These are phyloP conservation scores for Odocoileus hemionus DNA, from an alignment of 2,113 vertebrate species.

Conservation along the genomic window DNA sequence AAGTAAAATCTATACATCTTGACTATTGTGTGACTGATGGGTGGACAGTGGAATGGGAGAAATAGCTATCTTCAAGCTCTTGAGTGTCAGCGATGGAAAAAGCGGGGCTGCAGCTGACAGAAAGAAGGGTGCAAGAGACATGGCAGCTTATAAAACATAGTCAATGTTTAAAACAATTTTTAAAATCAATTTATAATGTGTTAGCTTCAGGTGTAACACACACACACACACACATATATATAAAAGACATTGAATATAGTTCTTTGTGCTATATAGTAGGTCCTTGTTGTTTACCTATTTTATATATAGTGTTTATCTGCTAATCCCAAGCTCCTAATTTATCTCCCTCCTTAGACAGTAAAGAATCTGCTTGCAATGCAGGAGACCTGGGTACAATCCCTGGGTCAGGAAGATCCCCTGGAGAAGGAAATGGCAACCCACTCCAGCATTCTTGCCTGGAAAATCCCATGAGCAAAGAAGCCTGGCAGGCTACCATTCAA, in stretches of 20 bases:
- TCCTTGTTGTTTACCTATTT: neutral
- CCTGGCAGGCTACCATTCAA: neutral
- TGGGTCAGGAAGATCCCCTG: neutral
- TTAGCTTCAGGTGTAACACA: neutral
- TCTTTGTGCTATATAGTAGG: neutral
- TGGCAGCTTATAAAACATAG: neutral
- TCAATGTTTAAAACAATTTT: neutral
- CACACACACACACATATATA: too few species aligned
- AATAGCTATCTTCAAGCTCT: neutral
- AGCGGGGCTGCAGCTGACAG: neutral
- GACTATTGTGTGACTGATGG: neutral
- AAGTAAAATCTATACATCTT: neutral
- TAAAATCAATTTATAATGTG: neutral
- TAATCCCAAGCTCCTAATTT: neutral
- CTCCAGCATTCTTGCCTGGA: neutral
- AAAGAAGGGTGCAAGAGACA: neutral
- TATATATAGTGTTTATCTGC: neutral
- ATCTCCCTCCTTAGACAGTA: neutral
- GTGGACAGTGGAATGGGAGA: neutral
- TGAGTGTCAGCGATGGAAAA: neutral
- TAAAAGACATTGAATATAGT: neutral
- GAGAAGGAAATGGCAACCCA: neutral
- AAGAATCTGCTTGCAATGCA: neutral
- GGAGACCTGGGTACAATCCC: neutral
- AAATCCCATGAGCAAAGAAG: neutral